Conservation (phyloP, 2,888 invertebrate species). For the Hyposoter dolosus region DNA sequence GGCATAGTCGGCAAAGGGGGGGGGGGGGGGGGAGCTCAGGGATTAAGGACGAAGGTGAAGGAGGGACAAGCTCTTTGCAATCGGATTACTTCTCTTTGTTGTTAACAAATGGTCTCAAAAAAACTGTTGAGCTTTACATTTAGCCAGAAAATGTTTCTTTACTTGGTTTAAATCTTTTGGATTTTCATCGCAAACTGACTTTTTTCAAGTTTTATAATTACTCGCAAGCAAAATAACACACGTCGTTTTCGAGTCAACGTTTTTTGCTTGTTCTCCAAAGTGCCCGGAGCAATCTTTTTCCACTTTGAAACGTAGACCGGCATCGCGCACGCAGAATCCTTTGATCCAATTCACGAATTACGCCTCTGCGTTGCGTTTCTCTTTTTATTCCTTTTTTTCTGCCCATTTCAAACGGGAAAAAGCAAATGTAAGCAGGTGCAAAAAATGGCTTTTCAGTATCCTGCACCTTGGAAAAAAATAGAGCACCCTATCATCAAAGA, state of each 20-base stretch:
- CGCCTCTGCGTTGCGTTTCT: not conserved
- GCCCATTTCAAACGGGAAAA: not conserved
- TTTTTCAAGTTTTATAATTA: not conserved
- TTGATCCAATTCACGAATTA: slow-evolving; percentile 16
- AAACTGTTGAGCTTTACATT: not conserved
- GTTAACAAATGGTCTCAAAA: not conserved
- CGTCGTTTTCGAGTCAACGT: not conserved
- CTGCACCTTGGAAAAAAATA: not conserved
- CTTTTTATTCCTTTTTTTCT: not conserved
- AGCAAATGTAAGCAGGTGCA: not conserved
- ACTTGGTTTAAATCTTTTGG: not conserved
- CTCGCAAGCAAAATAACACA: not conserved
- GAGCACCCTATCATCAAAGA: not conserved
- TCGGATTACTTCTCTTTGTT: slow-evolving; percentile 27
- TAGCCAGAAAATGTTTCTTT: not conserved
- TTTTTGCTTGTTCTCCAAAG: slow-evolving; percentile 3
- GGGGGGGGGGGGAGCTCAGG: slow-evolving; percentile 26
- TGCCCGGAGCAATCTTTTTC: not conserved
- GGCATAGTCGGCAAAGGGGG: not conserved
- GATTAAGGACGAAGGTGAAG: slow-evolving; percentile 19
- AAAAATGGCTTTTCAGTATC: slow-evolving; percentile 3
- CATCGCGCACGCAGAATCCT: slow-evolving; percentile 21
- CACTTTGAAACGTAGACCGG: not conserved
- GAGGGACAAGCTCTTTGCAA: slow-evolving; percentile 18
- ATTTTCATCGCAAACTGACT: not conserved